Conservation (phyloP, 2,888 invertebrate species). For the Artemia sinica region DNA sequence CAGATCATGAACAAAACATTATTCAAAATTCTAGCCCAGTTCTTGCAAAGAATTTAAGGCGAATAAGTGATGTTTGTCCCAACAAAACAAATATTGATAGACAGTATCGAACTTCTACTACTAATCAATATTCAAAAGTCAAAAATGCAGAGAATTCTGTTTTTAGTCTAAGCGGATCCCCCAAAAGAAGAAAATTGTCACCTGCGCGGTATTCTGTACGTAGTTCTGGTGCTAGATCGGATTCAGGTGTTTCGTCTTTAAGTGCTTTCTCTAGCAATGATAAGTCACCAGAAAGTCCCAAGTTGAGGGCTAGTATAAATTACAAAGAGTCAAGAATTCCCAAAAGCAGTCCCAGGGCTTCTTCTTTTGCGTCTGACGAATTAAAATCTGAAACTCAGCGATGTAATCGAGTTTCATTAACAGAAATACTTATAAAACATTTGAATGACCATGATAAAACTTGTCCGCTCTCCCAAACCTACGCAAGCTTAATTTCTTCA, state of each 20-base stretch:
- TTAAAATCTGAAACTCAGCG: neutral
- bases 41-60: conserved; percentile 18
- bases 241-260: conserved; percentile 69
- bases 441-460: conserved; percentile 25
- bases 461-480: conserved; percentile 1
- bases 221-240: conserved; percentile 48
- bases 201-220: conserved; percentile 39
- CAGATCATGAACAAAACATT: neutral
- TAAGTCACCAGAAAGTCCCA: conserved; percentile 53
- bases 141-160: neutral
- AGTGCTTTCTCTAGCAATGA: conserved; percentile 61
- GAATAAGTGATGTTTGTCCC: conserved; percentile 19
- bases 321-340: neutral
- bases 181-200: conserved; percentile 52
- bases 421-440: conserved; percentile 31
- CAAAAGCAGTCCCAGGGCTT: neutral
- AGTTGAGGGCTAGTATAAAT: conserved; percentile 17
- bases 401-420: neutral
- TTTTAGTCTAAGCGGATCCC: conserved; percentile 37
- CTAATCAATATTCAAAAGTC: conserved; percentile 18
- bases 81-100: conserved; percentile 21
- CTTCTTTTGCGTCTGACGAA: neutral
- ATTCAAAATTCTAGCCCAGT: neutral
- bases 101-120: conserved; percentile 19
- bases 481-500: neutral